Percentiles rank a stretch among this genome's conserved stretches.
phyloP scores from a whole-genome alignment of 2,113 vertebrate genomes.

The Labeo catla region DNA sequence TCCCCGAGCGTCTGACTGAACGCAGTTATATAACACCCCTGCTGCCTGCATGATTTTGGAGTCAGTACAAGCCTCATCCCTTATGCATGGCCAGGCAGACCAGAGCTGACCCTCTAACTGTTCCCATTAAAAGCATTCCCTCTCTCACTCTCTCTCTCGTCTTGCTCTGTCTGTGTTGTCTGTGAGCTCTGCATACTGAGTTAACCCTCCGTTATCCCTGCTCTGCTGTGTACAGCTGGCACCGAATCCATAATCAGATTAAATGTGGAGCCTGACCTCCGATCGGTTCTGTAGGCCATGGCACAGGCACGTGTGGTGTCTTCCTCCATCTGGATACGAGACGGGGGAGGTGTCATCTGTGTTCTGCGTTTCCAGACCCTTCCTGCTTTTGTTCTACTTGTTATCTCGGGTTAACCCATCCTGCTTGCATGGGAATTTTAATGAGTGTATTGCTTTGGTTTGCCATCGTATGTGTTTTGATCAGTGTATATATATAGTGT shows the following conservation, averaged over 20 bases:
- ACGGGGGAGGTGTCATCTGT: neutral
- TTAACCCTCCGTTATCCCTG: conserved; percentile 8
- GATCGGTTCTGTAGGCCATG: conserved; percentile 17
- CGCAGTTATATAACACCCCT: conserved; percentile 50
- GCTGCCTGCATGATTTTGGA: conserved; percentile 47
- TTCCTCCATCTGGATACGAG: conserved; percentile 11
- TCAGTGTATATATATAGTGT: neutral
- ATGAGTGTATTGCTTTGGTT: neutral
- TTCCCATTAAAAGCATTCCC: conserved; percentile 19
- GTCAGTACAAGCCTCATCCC: conserved; percentile 40
- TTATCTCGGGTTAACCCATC: conserved; percentile 29
- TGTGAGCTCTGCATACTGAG: neutral
- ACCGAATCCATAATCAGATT: conserved; percentile 29
- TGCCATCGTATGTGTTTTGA: neutral
- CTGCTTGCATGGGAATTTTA: conserved; percentile 3
- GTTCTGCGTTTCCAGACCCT: conserved; percentile 7
- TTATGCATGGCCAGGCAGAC: conserved; percentile 52
- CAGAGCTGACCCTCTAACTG: conserved; percentile 43
- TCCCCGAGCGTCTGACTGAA: conserved; percentile 31
- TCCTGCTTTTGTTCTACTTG: conserved; percentile 44
- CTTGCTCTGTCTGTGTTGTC: neutral
- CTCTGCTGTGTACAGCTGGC: conserved; percentile 4
- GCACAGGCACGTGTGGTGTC: conserved; percentile 22
- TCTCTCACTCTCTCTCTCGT: neutral
- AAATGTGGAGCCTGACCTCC: conserved; percentile 7